phyloP scores from a whole-genome alignment of 1,140 invertebrate genomes.

The Pararge aegeria region DNA sequence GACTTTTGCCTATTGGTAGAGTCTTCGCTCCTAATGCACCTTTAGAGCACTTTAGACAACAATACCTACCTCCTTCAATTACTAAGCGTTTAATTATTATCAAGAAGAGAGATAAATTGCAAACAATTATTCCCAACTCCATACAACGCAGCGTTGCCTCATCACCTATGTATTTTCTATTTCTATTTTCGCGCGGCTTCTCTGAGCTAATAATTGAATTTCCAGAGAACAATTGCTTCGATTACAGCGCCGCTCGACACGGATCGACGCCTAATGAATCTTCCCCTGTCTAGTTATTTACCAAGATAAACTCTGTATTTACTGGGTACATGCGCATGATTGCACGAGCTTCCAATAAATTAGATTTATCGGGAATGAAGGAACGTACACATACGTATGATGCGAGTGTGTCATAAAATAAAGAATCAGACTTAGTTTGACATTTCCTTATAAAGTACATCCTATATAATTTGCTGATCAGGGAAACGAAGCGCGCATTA shows the following conservation, averaged over 20 bases:
- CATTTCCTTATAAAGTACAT: too few relatives aligned
- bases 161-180: slow-evolving; percentile 39
- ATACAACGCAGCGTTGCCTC: slow-evolving; percentile 52
- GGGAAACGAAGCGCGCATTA: too few relatives aligned
- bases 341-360: slow-evolving; percentile 75
- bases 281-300: slow-evolving; percentile 77
- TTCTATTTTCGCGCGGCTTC: slow-evolving; percentile 51
- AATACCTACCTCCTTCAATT: slow-evolving; percentile 45
- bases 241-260: slow-evolving; percentile 70
- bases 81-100: slow-evolving; percentile 53
- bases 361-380: slow-evolving; percentile 67
- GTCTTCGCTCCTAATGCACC: neutral
- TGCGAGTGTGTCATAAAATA: slow-evolving; percentile 14
- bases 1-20: neutral
- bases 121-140: slow-evolving; percentile 59
- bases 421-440: neutral
- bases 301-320: slow-evolving; percentile 76
- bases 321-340: slow-evolving; percentile 73
- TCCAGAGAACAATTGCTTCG: slow-evolving; percentile 76
- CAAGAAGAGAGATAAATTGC: slow-evolving; percentile 57
- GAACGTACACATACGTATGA: slow-evolving; percentile 37
- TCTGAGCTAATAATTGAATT: slow-evolving; percentile 71
- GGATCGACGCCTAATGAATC: slow-evolving; percentile 78
- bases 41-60: slow-evolving; percentile 19
- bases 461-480: too few relatives aligned